Evolutionary conservation across 2,888 invertebrate genomes (phyloP).

Genomic region (Zygaena filipendulae): DNA sequence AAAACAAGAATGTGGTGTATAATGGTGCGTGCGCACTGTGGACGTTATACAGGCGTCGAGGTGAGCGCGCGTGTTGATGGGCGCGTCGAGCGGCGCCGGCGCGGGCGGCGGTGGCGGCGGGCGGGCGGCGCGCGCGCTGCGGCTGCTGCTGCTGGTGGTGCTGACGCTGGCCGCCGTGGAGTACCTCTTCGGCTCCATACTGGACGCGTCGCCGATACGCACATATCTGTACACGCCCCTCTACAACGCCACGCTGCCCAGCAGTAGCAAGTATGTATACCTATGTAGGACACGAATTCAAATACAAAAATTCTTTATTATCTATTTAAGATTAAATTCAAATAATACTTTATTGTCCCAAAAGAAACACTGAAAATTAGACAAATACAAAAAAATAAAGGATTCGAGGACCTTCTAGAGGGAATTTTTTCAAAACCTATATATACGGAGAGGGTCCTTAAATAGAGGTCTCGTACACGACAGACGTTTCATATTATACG

Average conservation of each 20-base stretch:
- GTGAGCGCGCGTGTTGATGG: conserved; percentile 48
- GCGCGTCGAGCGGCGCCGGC: conserved; percentile 51
- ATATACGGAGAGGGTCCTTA: too few relatives aligned
- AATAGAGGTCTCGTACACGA: too few relatives aligned
- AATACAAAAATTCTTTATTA: too few relatives aligned
- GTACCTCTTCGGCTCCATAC: conserved; percentile 74
- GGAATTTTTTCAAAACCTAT: conserved; percentile 31
- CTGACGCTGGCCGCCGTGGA: conserved; percentile 75
- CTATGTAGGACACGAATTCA: too few relatives aligned
- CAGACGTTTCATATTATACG: too few relatives aligned
- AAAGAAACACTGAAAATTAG: too few relatives aligned
- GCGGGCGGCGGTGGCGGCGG: conserved; percentile 45
- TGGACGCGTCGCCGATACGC: conserved; percentile 62
- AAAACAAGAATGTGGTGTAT: too few relatives aligned
- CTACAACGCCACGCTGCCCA: conserved; percentile 49
- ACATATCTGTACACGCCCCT: conserved; percentile 59
- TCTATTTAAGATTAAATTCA: too few relatives aligned
- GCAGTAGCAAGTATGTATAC: conserved; percentile 1
- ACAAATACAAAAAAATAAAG: too few relatives aligned
- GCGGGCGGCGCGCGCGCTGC: conserved; percentile 60
- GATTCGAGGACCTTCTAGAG: too few relatives aligned
- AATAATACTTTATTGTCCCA: too few relatives aligned
- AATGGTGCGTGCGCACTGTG: too few relatives aligned
- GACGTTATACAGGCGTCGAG: conserved; percentile 32
- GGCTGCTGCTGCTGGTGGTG: conserved; percentile 63